These are phyloP conservation scores for Halcyon smyrnensis DNA, from an alignment of 2,797 vertebrate genomes.

Conservation along the genomic window DNA sequence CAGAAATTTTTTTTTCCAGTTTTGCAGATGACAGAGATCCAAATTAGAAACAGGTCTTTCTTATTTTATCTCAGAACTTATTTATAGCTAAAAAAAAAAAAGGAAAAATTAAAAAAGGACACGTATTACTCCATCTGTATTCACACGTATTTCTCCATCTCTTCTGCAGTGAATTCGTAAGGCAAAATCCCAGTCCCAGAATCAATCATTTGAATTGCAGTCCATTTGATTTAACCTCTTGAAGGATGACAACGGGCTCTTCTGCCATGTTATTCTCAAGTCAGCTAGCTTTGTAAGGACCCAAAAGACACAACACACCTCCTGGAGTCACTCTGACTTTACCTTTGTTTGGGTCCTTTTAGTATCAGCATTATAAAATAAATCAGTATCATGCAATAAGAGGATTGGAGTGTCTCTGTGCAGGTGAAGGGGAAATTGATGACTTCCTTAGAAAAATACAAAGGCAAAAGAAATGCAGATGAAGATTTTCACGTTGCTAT, in stretches of 20 bases:
- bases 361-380: not conserved
- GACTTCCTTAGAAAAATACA: not conserved
- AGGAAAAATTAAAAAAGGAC: too few relatives aligned
- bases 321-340: not conserved
- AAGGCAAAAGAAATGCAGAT: not conserved
- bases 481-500: not conserved
- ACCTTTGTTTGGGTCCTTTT: not conserved
- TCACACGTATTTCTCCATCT: not conserved
- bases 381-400: not conserved
- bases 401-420: not conserved
- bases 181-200: not conserved
- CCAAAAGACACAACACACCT: not conserved
- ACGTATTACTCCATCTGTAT: not conserved
- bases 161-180: not conserved
- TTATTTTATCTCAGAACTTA: not conserved
- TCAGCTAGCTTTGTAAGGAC: not conserved
- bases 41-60: not conserved
- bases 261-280: not conserved
- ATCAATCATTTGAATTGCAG: not conserved
- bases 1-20: not conserved
- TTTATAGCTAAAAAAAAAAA: not conserved
- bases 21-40: not conserved
- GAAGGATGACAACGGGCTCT: not conserved
- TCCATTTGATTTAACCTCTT: not conserved
- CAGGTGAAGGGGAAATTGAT: not conserved